These are phyloP conservation scores for Tolypeutes matacus DNA, from an alignment of 2,797 vertebrate species.

Conservation along the genomic window DNA sequence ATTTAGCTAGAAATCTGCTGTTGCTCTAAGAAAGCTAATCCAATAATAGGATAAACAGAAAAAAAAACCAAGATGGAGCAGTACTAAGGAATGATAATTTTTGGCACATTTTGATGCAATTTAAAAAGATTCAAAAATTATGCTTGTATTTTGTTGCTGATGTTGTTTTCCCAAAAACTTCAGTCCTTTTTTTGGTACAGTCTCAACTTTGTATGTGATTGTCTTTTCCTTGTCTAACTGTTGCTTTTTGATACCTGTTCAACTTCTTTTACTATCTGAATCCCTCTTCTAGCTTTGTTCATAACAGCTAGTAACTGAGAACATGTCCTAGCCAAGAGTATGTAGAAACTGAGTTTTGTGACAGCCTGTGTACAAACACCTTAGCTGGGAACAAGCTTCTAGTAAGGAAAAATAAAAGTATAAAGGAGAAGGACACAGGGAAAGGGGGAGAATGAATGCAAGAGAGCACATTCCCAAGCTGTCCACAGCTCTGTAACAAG, in stretches of 20 bases:
- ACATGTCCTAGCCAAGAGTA: background rate
- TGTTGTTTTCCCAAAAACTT: background rate
- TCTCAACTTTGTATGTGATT: background rate
- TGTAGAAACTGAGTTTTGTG: background rate
- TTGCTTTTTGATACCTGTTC: background rate
- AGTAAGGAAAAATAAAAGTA: background rate
- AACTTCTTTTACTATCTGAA: background rate
- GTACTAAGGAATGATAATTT: background rate
- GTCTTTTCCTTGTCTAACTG: background rate
- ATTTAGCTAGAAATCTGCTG: background rate
- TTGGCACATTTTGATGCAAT: background rate
- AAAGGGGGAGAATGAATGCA: background rate
- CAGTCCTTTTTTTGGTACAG: background rate
- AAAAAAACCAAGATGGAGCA: background rate
- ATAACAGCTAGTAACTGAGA: background rate
- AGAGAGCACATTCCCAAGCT: background rate
- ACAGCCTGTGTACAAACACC: fast-evolving
- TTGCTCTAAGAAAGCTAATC: background rate
- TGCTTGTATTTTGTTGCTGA: background rate
- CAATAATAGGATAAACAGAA: background rate
- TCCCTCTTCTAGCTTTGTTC: background rate
- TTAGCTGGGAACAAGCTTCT: background rate
- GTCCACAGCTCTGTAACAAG: background rate
- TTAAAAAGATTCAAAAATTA: background rate
- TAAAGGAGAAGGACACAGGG: background rate